Evolutionary conservation across 2,113 vertebrate genomes (phyloP), one percentile per base, ranked within the genome.

Genomic region (Thunnus thynnus): DNA sequence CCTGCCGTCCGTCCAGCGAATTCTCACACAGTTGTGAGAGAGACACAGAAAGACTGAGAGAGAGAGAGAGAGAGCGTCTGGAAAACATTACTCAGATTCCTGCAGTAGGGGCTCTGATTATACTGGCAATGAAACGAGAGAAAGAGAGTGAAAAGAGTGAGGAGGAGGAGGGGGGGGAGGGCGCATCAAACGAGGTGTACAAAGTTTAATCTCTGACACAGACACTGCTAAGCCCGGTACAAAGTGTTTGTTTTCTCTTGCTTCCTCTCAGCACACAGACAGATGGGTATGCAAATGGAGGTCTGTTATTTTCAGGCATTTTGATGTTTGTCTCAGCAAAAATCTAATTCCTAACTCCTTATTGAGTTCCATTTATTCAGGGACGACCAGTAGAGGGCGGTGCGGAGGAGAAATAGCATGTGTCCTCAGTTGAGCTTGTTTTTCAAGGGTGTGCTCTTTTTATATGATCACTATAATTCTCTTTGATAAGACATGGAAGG

Each of bases 61-160:
- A 68, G 52, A 32, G 51, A 27, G 75, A 56, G 58, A 55, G 76
- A 44, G 60, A 3, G 52, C 36, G 82, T 94, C 93, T 95, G 94
- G 94, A 94, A 95, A 90, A 85, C 89, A 94, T 94, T 94, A 92
- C 76, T 86, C 61, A 51, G 85, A 93, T 94, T 95, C 90, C 88
- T 92, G 72, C 88, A 89, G 90, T 82, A 44, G 72, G 83, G 87
- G 72, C 76, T 87, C 82, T 88, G 82, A 88, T 88, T 84, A 83
- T 92, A 66, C 74, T 85, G 80, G 86, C 61, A 69, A 30, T 58
- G 61, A 36, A 17, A 54, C 18, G 27, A 66, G 61, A 55, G 32
- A 9, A 83, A 72, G 58, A 20, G 57, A 54, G 30, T 13, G n/a
- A 18, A 67, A 30, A 36, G 56, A 17, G 54, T 13, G 46, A 7